Evolutionary conservation across 1,140 invertebrate species (phyloP).

Genomic region (Cotesia glomerata): DNA sequence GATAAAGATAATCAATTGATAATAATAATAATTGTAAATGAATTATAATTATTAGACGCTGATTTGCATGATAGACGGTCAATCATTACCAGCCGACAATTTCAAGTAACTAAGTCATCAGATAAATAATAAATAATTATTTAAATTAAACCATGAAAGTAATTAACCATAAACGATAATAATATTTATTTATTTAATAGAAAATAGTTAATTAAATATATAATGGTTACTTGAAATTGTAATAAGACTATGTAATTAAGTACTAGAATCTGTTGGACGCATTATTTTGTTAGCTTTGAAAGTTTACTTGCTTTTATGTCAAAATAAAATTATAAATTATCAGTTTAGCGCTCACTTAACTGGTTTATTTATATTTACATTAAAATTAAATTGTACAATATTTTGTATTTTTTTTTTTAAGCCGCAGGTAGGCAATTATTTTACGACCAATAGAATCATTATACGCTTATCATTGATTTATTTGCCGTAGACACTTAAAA

Average conservation of each 20-base stretch:
- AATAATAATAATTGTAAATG: not conserved
- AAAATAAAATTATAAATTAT: too few relatives aligned
- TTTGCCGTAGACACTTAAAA: not conserved
- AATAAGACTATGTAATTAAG: conserved; percentile 7
- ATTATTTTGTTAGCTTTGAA: too few relatives aligned
- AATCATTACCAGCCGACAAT: conserved; percentile 12
- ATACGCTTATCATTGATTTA: conserved; percentile 14
- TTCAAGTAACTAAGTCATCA: conserved; percentile 10
- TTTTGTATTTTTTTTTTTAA: conserved; percentile 12
- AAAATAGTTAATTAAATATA: not conserved
- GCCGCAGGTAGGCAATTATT: conserved; percentile 18
- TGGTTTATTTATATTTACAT: not conserved
- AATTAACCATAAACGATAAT: not conserved
- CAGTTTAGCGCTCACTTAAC: too few relatives aligned
- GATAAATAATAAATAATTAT: not conserved
- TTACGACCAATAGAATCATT: conserved; percentile 7
- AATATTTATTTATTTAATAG: not conserved
- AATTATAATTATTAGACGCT: not conserved
- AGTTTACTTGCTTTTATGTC: too few relatives aligned
- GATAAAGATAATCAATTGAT: not conserved
- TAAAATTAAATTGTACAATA: conserved; percentile 16
- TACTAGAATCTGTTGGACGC: not conserved
- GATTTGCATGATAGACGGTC: not conserved
- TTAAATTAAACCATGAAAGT: not conserved
- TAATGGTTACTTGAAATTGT: conserved; percentile 20